Conservation (phyloP, 2,797 vertebrate species). For the Anguilla marmorata region DNA sequence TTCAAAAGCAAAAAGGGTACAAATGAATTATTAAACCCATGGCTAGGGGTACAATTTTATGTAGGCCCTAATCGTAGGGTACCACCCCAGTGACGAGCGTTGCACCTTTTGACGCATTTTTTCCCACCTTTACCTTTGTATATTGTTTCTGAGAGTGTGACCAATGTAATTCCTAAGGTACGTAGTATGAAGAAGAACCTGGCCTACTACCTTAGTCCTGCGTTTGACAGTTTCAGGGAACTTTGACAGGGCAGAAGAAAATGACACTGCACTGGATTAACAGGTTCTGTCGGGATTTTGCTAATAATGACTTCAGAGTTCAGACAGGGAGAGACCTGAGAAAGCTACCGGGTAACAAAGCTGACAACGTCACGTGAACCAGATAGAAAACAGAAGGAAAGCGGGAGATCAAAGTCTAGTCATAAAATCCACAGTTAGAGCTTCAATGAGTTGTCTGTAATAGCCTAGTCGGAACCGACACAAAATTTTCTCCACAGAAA, state of each 20-base stretch:
- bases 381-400: not conserved
- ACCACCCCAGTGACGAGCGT: too few relatives aligned
- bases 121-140: not conserved
- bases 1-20: too few relatives aligned
- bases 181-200: not conserved
- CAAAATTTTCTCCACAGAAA: too few relatives aligned
- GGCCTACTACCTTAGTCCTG: not conserved
- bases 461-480: too few relatives aligned
- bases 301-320: not conserved
- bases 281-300: not conserved
- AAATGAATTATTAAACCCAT: too few relatives aligned
- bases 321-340: not conserved
- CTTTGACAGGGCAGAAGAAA: not conserved
- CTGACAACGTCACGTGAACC: not conserved
- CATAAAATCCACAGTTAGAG: not conserved
- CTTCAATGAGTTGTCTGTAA: too few relatives aligned
- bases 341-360: not conserved
- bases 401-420: not conserved
- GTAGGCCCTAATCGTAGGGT: too few relatives aligned
- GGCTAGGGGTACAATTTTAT: too few relatives aligned
- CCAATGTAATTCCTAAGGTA: not conserved
- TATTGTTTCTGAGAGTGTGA: not conserved
- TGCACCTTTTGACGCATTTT: too few relatives aligned
- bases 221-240: not conserved
- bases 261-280: slow-evolving; percentile 6